Evolutionary conservation across 2,888 invertebrate genomes (phyloP).

Genomic region (Drosophila tanythrix): DNA sequence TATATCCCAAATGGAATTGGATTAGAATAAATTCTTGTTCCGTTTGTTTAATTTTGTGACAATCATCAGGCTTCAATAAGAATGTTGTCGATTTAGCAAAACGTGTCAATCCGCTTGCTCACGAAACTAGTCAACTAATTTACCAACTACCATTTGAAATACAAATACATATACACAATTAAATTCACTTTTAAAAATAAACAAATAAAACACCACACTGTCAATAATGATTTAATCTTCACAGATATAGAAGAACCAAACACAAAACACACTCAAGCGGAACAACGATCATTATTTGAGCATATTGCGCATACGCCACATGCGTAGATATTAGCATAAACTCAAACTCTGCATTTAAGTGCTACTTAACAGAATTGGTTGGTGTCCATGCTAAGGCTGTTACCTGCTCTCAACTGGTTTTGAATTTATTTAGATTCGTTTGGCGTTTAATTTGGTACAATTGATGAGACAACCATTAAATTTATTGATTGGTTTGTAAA

Average conservation of each 20-base stretch:
- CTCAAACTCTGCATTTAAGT: slow-evolving; percentile 33
- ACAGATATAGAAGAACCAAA: not conserved
- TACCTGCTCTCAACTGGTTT: slow-evolving; percentile 33
- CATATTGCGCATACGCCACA: slow-evolving; percentile 40
- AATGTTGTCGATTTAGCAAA: slow-evolving; percentile 26
- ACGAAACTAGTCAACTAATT: slow-evolving; percentile 11
- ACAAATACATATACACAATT: not conserved
- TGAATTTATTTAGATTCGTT: not conserved
- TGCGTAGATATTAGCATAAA: slow-evolving; percentile 32
- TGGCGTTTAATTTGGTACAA: slow-evolving; percentile 26
- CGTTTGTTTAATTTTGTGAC: slow-evolving; percentile 30
- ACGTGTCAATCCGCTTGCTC: slow-evolving; percentile 19
- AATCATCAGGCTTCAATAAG: slow-evolving; percentile 20
- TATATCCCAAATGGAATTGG: slow-evolving; percentile 34
- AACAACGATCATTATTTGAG: slow-evolving; percentile 18
- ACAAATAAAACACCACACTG: not conserved
- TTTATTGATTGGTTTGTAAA: slow-evolving; percentile 12
- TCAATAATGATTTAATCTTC: not conserved
- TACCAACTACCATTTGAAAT: slow-evolving; percentile 6
- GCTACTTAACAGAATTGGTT: slow-evolving; percentile 35
- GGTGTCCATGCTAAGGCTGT: slow-evolving; percentile 36
- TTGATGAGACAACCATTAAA: slow-evolving; percentile 3
- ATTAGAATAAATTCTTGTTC: slow-evolving; percentile 34
- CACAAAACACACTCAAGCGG: not conserved
- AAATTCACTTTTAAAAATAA: not conserved